Conservation (phyloP, 2,797 vertebrate species). For the Artibeus jamaicensis region DNA sequence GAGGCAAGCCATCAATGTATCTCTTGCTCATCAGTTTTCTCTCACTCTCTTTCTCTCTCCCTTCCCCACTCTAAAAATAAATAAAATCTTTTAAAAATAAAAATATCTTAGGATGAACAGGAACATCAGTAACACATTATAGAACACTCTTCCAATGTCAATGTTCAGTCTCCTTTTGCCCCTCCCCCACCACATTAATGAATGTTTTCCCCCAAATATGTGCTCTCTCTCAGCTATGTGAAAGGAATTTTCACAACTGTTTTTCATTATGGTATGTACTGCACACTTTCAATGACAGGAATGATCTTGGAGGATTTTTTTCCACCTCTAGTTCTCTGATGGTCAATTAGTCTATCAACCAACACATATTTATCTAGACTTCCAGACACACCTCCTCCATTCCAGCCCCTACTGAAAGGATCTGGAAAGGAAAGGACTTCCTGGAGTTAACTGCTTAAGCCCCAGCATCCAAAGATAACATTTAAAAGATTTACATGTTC, state of each 20-base stretch:
- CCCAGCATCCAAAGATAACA: background rate
- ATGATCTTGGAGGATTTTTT: background rate
- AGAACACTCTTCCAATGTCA: background rate
- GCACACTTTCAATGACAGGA: background rate
- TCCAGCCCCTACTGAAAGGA: background rate
- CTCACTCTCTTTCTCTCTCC: background rate
- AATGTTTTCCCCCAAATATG: background rate
- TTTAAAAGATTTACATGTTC: background rate
- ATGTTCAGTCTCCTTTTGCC: background rate
- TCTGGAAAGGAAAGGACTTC: background rate
- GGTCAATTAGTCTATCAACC: background rate
- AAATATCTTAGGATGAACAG: background rate
- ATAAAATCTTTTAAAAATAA: background rate
- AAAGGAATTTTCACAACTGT: background rate
- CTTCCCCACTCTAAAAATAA: background rate
- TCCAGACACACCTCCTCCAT: background rate
- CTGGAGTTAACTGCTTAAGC: background rate
- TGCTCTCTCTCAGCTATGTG: background rate
- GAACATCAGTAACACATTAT: background rate
- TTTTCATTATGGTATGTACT: background rate
- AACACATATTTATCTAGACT: background rate
- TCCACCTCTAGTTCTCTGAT: background rate
- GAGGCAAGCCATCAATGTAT: no score
- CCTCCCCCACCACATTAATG: no score
- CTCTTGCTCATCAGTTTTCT: background rate